These are phyloP conservation scores for Poecilus cupreus DNA, from an alignment of 2,888 invertebrate genomes.

Conservation along the genomic window DNA sequence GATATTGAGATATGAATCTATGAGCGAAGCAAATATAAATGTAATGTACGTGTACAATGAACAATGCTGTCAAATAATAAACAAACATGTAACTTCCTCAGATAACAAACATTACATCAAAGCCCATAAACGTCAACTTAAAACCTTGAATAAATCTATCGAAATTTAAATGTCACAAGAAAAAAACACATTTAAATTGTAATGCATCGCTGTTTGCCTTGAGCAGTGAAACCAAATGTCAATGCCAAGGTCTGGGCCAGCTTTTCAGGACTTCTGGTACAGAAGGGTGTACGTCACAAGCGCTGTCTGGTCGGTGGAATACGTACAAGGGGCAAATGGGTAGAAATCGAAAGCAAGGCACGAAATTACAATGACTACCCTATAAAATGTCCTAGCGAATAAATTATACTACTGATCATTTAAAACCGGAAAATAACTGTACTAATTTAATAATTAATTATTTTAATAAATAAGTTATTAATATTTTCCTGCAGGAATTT, in stretches of 20 bases:
- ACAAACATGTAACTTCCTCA: slow-evolving; percentile 2
- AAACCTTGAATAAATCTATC: slow-evolving; percentile 31
- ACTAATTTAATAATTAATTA: too few species aligned
- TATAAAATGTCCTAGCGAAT: not conserved
- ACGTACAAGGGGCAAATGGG: not conserved
- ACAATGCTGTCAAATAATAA: not conserved
- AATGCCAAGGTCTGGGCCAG: slow-evolving; percentile 51
- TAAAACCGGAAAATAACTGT: not conserved
- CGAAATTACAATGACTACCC: not conserved
- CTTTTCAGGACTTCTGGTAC: slow-evolving; percentile 36
- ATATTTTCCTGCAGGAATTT: not conserved
- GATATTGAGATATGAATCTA: too few species aligned
- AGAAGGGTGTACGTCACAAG: slow-evolving; percentile 5
- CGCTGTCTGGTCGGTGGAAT: slow-evolving; percentile 45
- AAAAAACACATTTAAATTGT: slow-evolving; percentile 50
- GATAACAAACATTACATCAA: slow-evolving; percentile 27
- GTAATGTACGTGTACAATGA: too few species aligned
- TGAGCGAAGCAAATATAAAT: too few species aligned
- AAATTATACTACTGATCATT: not conserved
- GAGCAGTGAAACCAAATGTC: slow-evolving; percentile 53
- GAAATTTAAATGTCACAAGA: slow-evolving; percentile 44
- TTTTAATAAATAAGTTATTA: not conserved
- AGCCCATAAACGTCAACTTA: slow-evolving; percentile 3
- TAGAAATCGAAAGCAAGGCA: slow-evolving; percentile 50
- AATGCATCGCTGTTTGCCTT: slow-evolving; percentile 57